These are phyloP conservation scores for Lethocerus indicus DNA, from an alignment of 1,140 invertebrate species.

Conservation along the genomic window DNA sequence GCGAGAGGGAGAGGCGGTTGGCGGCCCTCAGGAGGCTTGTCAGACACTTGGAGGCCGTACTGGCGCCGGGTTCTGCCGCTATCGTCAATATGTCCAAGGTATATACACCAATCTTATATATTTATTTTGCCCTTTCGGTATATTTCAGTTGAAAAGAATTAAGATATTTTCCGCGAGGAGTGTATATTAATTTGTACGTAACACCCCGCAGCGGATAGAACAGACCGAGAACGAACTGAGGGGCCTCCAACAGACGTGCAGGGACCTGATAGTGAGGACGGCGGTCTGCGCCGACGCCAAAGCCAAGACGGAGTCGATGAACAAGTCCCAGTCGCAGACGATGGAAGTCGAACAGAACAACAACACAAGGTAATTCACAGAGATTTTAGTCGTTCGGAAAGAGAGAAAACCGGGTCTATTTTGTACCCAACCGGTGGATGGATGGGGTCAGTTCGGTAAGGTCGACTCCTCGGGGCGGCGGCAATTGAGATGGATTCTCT, in stretches of 20 bases:
- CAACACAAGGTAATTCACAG: too few species aligned
- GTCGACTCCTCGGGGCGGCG: too few species aligned
- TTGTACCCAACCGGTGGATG: too few species aligned
- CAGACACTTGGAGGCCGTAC: constrained; percentile 41
- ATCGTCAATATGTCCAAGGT: constrained; percentile 35
- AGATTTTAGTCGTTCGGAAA: too few species aligned
- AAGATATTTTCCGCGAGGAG: not conserved
- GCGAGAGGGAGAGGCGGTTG: constrained; percentile 50
- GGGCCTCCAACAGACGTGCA: constrained; percentile 57
- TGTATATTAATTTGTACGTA: too few species aligned
- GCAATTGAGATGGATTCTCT: too few species aligned
- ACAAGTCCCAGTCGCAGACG: too few species aligned
- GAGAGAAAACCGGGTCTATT: too few species aligned
- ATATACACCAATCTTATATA: not conserved
- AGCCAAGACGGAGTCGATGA: too few species aligned
- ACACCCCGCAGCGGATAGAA: constrained; percentile 47
- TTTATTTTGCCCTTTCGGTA: not conserved
- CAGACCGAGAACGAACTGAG: constrained; percentile 63
- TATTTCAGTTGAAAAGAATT: not conserved
- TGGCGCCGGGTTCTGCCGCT: constrained; percentile 44
- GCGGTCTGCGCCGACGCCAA: constrained; percentile 31
- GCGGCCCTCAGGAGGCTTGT: constrained; percentile 43
- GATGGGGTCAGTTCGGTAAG: too few species aligned
- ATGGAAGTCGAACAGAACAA: too few species aligned
- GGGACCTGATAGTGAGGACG: constrained; percentile 49